Evolutionary conservation across 1,140 invertebrate species (phyloP).

Genomic region (Drosophila paulistorum): DNA sequence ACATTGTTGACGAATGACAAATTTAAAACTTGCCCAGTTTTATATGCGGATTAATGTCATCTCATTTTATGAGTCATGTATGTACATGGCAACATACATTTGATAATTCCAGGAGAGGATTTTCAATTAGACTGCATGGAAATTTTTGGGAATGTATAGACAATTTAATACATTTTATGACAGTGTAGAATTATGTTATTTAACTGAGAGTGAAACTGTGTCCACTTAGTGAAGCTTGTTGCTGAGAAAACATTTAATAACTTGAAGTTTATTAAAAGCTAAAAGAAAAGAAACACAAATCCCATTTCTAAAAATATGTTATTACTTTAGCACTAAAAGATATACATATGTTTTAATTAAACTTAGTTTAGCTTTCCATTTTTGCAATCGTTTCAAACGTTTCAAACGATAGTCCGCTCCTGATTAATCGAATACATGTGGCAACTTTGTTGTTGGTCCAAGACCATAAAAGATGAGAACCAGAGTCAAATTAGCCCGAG

Average conservation of each 20-base stretch:
- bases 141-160: too few species aligned
- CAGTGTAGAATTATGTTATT: slow-evolving; percentile 18
- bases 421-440: slow-evolving; percentile 11
- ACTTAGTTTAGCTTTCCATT: too few species aligned
- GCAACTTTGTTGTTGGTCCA: slow-evolving; percentile 64
- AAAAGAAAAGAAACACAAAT: too few species aligned
- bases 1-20: slow-evolving; percentile 57
- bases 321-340: too few species aligned
- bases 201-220: too few species aligned
- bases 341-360: too few species aligned
- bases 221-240: too few species aligned
- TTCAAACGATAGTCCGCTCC: not conserved
- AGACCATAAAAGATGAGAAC: slow-evolving; percentile 54
- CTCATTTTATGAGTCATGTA: slow-evolving; percentile 60
- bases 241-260: too few species aligned
- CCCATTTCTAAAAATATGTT: too few species aligned
- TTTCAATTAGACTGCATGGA: not conserved
- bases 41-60: slow-evolving; percentile 71
- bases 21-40: slow-evolving; percentile 39
- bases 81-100: slow-evolving; percentile 19
- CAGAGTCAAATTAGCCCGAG: slow-evolving; percentile 64
- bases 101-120: not conserved
- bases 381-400: too few species aligned
- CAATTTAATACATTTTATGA: not conserved
- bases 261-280: too few species aligned